Evolutionary conservation across 2,113 vertebrate species (phyloP), one percentile per base, ranked within the genome.

Genomic region (Eulemur macaco): DNA sequence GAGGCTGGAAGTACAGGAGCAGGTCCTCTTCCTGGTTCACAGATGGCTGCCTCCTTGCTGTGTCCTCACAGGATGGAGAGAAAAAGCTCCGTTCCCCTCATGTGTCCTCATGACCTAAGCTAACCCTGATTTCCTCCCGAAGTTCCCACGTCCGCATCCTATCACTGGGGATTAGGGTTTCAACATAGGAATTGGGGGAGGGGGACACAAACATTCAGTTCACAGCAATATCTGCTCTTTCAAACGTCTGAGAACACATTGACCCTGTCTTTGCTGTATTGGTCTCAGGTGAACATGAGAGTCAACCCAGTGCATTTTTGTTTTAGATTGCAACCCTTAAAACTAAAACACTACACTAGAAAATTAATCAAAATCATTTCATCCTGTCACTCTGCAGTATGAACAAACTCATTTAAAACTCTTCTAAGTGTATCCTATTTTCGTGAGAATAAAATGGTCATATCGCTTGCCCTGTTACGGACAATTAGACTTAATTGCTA

Each of bases 31-130:
- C 17, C 18, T 20, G 27, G 8, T 34, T n/a, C 7, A 0, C 63
- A 60, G 42, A 31, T n/a, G n/a, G 10, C n/a, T 5, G 14, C 29
- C 27, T 34, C n/a, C 81, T 69, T 1, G 1, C 17, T 52, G 17
- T 6, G 1, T 23, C 21, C 25, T 47, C 20, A 10, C 1, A 0
- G 1, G 27, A 2, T 31, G 31, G 76, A 50, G 21, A n/a, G 50
- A 8, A 71, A 13, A 71, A 12, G 37, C 10, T 25, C 37, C 23
- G 0, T 12, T 63, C 60, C 58, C 81, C 37, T 56, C 54, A 56
- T 8, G 54, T 56, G 5, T 3, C 18, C 20, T 64, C 6, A 0
- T 17, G n/a, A 54, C 31, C n/a, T 37, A 31, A 8, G 42, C 23
- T 31, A 64, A n/a, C 7, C 8, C 66, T 47, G 18, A 4, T 47